Conservation (phyloP, 2,888 invertebrate species). For the Megastigmus dorsalis region DNA sequence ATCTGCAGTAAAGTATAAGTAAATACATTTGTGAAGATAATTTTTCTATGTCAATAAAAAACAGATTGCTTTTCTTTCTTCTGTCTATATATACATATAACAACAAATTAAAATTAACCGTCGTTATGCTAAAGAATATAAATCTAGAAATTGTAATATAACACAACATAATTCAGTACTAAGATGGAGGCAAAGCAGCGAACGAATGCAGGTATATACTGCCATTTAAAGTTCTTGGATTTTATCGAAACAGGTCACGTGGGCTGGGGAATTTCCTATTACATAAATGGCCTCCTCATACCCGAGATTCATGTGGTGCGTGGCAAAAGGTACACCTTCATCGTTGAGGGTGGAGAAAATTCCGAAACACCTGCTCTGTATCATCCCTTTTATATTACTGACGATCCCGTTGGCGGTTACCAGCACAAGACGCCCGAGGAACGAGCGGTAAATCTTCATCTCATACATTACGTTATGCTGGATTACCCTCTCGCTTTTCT, state of each 20-base stretch:
- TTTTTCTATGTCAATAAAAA: too few species aligned
- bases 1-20: too few species aligned
- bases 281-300: slow-evolving; percentile 93
- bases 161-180: too few species aligned
- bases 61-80: too few species aligned
- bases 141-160: too few species aligned
- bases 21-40: too few species aligned
- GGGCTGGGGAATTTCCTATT: slow-evolving; percentile 96
- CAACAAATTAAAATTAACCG: too few species aligned
- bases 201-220: too few species aligned
- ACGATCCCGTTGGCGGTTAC: slow-evolving; percentile 93
- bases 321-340: slow-evolving; percentile 90
- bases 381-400: slow-evolving; percentile 95
- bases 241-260: slow-evolving; percentile 82
- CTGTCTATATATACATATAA: too few species aligned
- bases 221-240: background rate
- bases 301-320: slow-evolving; percentile 93
- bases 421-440: slow-evolving; percentile 88
- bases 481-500: too few species aligned
- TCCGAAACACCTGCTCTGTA: slow-evolving; percentile 87
- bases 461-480: background rate
- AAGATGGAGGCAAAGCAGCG: too few species aligned
- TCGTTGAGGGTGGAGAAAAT: slow-evolving; percentile 90
- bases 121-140: too few species aligned
- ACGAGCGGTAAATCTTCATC: slow-evolving; percentile 79